Conservation (phyloP, 2,113 vertebrate species). For the Hemiscyllium ocellatum region DNA sequence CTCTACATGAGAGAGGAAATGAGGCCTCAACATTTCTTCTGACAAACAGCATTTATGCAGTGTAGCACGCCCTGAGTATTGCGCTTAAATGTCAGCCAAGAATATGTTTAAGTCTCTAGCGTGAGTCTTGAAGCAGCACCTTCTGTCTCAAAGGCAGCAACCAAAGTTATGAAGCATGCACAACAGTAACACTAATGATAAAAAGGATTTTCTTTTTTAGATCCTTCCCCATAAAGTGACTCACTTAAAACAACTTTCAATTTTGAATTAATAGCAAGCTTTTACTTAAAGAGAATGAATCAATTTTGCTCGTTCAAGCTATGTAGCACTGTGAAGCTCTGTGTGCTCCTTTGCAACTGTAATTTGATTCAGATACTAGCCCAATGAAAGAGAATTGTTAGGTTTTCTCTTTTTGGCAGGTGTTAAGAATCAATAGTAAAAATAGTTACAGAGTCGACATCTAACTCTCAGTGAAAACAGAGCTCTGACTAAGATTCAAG, state of each 20-base stretch:
- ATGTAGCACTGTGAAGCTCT: background rate
- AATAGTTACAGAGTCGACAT: background rate
- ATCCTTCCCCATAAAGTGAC: background rate
- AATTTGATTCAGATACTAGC: background rate
- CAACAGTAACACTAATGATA: background rate
- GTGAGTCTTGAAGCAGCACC: background rate
- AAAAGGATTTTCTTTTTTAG: background rate
- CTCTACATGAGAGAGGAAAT: background rate
- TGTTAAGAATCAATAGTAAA: slow-evolving; percentile 17
- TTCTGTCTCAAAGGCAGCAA: background rate
- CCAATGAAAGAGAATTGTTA: background rate
- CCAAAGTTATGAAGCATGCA: background rate
- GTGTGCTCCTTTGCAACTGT: background rate
- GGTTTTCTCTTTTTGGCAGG: background rate
- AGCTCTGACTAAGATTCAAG: slow-evolving; percentile 6
- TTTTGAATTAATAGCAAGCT: background rate
- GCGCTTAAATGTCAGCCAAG: background rate
- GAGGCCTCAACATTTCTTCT: background rate
- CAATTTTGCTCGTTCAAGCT: background rate
- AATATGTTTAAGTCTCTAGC: background rate
- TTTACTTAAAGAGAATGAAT: background rate
- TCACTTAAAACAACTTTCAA: background rate
- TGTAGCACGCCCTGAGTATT: background rate
- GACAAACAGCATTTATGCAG: background rate
- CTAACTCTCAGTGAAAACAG: slow-evolving; percentile 8